Conservation (phyloP, 2,888 invertebrate genomes). For the Amiota minor region DNA sequence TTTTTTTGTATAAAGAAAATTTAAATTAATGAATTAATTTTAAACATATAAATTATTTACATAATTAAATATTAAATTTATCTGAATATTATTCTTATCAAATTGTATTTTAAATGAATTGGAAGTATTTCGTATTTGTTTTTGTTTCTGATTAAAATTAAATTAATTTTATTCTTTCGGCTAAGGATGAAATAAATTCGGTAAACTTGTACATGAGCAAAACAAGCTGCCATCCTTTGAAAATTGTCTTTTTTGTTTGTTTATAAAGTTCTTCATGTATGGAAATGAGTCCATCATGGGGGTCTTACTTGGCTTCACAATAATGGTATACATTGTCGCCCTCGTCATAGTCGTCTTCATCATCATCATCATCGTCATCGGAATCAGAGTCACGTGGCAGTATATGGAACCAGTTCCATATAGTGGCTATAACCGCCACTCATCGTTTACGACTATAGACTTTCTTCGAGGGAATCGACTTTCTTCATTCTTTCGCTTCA, state of each 20-base stretch:
- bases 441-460: constrained; percentile 66
- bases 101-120: constrained; percentile 21
- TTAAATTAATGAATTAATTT: constrained; percentile 40
- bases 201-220: constrained; percentile 36
- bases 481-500: constrained; percentile 72
- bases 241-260: background rate
- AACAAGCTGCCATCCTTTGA: background rate
- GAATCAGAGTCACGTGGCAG: constrained; percentile 46
- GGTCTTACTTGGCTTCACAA: constrained; percentile 10
- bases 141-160: background rate
- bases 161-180: background rate
- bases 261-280: too few species aligned
- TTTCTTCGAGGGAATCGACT: constrained; percentile 52
- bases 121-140: constrained; percentile 20
- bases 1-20: background rate
- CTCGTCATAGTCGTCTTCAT: constrained; percentile 37
- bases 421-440: constrained; percentile 49
- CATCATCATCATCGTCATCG: constrained; percentile 46
- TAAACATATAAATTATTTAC: constrained; percentile 63
- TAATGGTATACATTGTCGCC: constrained; percentile 9
- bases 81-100: constrained; percentile 36
- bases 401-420: constrained; percentile 50
- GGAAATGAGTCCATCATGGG: too few species aligned
- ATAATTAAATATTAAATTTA: constrained; percentile 46
- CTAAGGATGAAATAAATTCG: constrained; percentile 39